phyloP scores from a whole-genome alignment of 2,113 vertebrate species.

The Choloepus hoffmanni region DNA sequence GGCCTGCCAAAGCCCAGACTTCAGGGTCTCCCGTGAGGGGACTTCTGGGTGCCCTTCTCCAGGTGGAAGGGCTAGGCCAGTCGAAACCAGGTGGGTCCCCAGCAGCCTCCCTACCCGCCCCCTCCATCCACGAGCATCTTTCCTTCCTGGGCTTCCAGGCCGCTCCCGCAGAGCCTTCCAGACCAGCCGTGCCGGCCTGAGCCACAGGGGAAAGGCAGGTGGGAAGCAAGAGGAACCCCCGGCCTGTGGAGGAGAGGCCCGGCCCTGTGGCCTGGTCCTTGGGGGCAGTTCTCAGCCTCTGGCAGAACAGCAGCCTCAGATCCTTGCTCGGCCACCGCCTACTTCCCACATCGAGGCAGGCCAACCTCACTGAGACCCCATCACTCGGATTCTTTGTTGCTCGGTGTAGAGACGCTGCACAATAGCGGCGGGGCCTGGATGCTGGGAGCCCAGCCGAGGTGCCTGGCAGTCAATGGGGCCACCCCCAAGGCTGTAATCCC shows the following conservation, averaged over 20 bases:
- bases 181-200: neutral
- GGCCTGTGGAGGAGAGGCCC: fast-evolving
- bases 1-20: constrained; percentile 42
- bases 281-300: neutral
- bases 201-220: neutral
- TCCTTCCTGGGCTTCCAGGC: neutral
- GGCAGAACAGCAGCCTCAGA: neutral
- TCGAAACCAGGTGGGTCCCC: neutral
- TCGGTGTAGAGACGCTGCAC: neutral
- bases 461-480: neutral
- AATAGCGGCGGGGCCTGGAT: neutral
- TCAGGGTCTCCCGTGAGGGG: constrained; percentile 52
- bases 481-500: neutral
- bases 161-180: neutral
- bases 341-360: neutral
- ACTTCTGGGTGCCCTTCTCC: neutral
- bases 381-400: constrained; percentile 57
- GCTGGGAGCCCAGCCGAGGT: no score
- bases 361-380: neutral
- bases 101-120: neutral
- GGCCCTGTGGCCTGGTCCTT: neutral
- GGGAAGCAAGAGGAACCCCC: neutral
- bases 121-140: no score
- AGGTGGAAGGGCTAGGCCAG: constrained; percentile 18
- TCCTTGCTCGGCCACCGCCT: neutral